phyloP scores from a whole-genome alignment of 2,797 vertebrate species.

The Hapalemur alaotrensis region DNA sequence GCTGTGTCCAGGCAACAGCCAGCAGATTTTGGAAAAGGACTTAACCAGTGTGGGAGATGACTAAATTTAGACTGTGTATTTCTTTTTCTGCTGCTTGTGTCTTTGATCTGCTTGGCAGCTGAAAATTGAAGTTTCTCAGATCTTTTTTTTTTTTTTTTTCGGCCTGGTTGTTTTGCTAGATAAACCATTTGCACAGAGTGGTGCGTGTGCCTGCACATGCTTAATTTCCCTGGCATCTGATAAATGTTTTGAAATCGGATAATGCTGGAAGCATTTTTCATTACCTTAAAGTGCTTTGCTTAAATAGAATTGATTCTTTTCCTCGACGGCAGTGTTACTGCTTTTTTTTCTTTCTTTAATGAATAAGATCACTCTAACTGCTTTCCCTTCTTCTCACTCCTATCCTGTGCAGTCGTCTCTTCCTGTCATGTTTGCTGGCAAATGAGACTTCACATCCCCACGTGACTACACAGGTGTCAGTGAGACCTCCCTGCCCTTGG shows the following conservation, averaged over 20 bases:
- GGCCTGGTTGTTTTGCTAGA: conserved; percentile 50
- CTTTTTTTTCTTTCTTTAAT: background rate
- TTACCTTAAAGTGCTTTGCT: conserved; percentile 27
- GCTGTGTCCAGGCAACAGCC: background rate
- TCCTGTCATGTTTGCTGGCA: background rate
- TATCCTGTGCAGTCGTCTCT: background rate
- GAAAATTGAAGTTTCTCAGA: conserved; percentile 58
- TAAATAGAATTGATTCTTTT: conserved; percentile 47
- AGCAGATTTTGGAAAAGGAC: background rate
- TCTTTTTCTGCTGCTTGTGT: conserved; percentile 29
- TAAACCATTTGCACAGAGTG: conserved; percentile 9
- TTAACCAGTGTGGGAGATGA: background rate
- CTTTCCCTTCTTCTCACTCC: background rate
- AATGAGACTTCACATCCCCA: background rate
- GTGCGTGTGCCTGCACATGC: conserved; percentile 18
- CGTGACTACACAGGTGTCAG: background rate
- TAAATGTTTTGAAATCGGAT: conserved; percentile 43
- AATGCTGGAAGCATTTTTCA: conserved; percentile 42
- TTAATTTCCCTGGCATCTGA: conserved; percentile 29
- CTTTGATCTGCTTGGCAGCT: conserved; percentile 69
- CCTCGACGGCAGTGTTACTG: background rate
- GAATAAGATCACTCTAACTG: background rate
- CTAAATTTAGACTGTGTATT: conserved; percentile 44
- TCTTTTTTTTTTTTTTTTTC: background rate
- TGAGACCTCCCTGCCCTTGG: background rate